These are phyloP conservation scores for Podarcis lilfordi DNA, from an alignment of 2,797 vertebrate species.

Conservation along the genomic window DNA sequence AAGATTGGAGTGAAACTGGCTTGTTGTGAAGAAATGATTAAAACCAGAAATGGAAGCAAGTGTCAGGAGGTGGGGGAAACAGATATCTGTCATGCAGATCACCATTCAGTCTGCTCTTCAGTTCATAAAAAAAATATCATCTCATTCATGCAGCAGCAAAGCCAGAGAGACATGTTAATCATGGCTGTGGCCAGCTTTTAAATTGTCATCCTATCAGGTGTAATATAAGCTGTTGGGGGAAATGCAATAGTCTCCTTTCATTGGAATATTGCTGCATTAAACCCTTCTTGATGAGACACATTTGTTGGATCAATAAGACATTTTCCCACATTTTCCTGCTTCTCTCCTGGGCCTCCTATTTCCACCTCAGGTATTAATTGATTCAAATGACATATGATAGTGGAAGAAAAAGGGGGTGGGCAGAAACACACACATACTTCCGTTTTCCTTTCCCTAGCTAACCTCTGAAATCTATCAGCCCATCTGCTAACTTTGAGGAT, in stretches of 20 bases:
- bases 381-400: constrained; percentile 60
- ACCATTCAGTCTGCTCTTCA: constrained; percentile 23
- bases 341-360: constrained; percentile 54
- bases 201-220: constrained; percentile 31
- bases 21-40: constrained; percentile 59
- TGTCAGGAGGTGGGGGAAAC: constrained; percentile 20
- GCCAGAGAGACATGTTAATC: constrained; percentile 48
- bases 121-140: constrained; percentile 20
- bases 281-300: constrained; percentile 59
- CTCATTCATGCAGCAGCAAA: constrained; percentile 36
- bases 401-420: background rate
- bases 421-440: background rate
- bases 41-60: constrained; percentile 37
- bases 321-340: constrained; percentile 68
- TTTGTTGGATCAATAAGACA: constrained; percentile 72
- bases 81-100: background rate
- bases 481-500: background rate
- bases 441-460: constrained; percentile 9
- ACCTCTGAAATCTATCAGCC: background rate
- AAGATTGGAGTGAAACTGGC: constrained; percentile 16
- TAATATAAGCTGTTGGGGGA: constrained; percentile 4
- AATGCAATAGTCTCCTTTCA: constrained; percentile 49
- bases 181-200: constrained; percentile 38
- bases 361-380: constrained; percentile 69
- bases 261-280: constrained; percentile 56